Evolutionary conservation across 2,888 invertebrate genomes (phyloP).

Genomic region (Barypeithes pellucidus): DNA sequence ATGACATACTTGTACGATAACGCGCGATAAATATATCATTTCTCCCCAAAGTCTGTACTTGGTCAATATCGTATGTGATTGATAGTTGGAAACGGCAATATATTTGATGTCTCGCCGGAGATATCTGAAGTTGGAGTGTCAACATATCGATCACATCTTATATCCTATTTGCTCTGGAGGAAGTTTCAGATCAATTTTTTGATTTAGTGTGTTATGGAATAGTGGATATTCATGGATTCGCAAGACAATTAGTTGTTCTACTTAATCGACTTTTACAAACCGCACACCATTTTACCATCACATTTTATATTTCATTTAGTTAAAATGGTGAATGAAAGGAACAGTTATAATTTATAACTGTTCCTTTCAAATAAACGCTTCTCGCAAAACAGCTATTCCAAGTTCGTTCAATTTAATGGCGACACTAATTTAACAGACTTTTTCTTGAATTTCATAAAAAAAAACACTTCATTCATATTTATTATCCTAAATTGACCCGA

Average conservation of each 20-base stretch:
- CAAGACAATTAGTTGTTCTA: too few relatives aligned
- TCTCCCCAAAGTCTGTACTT: conserved; percentile 17
- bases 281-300: too few relatives aligned
- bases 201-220: too few relatives aligned
- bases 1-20: conserved; percentile 12
- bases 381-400: background rate
- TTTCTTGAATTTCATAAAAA: conserved; percentile 9
- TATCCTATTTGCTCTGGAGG: conserved; percentile 2
- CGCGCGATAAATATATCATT: conserved; percentile 19
- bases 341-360: too few relatives aligned
- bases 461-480: conserved; percentile 35
- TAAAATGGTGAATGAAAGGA: too few relatives aligned
- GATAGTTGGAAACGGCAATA: conserved; percentile 15
- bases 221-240: too few relatives aligned
- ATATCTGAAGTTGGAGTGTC: conserved; percentile 26
- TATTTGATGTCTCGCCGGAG: conserved; percentile 17
- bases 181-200: background rate
- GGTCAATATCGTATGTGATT: conserved; percentile 24
- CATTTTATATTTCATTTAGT: too few relatives aligned
- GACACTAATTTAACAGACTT: conserved; percentile 27
- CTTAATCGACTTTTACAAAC: too few relatives aligned
- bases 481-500: conserved; percentile 51
- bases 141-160: conserved; percentile 26
- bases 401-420: conserved; percentile 12
- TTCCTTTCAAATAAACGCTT: background rate